Base-by-base conservation (phyloP, 2,888 invertebrate genomes). In the Lasioglossum vierecki region DNA sequence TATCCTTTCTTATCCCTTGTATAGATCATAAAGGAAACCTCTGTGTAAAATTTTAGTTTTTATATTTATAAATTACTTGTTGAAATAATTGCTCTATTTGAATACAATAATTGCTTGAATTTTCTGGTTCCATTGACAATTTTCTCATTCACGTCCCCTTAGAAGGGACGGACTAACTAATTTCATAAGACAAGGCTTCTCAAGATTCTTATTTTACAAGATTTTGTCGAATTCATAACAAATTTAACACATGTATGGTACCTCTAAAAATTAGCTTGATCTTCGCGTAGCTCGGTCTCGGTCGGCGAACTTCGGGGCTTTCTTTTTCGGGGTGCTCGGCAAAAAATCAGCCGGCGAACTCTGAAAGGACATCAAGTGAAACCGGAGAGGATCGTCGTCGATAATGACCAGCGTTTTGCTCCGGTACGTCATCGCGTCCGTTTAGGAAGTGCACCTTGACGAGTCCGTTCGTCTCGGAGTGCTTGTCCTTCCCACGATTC, bases 331-430 rank as follows among this genome's bases (percentile, higher is more conserved):
- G 22, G 39, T 1, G 11, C 39, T 39, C 39, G 22, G 78, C 76
- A 89, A 89, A 87, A 87, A 88, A 82, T 84, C 39, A 76, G 78
- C 72, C 81, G 82, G 66, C 73, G 44, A 73, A 81, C 83, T 85
- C 81, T 82, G 84, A 87, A 66, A 90, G 85, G 88, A 86, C 88
- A 53, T 63, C 82, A 74, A 73, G 75, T 49, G 79, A 84, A 76
- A 81, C 76, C 82, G 79, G 71, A 76, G 70, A 83, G 80, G 73
- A 88, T 86, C 89, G 83, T 81, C 79, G 82, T 75, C 89, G 90
- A 90, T 91, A 92, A 92, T 92, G 92, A 91, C 89, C 88, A 88
- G 90, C 90, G 91, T 93, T 93, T 93, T 91, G 84, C 89, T 83
- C 72, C 80, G 63, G 82, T 80, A 84, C 87, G 91, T 90, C 90